Conservation (phyloP, 2,113 vertebrate species). For the Callipepla californica region DNA sequence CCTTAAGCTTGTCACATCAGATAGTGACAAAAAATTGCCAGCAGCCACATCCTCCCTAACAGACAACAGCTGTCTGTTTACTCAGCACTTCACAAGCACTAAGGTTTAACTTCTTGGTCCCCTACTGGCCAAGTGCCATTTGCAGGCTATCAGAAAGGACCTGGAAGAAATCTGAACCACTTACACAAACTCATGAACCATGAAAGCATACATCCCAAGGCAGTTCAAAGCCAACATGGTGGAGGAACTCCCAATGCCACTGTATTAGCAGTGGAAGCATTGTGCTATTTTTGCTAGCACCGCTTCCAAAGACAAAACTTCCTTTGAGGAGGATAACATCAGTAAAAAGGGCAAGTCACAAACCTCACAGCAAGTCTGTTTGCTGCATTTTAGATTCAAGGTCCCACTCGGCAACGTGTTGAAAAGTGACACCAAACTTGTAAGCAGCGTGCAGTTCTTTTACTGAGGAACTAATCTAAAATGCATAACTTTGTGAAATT, state of each 20-base stretch:
- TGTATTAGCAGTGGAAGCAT: not conserved
- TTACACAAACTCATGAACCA: not conserved
- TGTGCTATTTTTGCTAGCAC: not conserved
- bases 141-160: not conserved
- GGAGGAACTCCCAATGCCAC: not conserved
- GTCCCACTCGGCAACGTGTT: not conserved
- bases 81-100: not conserved
- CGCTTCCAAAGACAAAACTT: not conserved
- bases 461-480: not conserved
- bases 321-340: not conserved
- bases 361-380: not conserved
- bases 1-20: not conserved
- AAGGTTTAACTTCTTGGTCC: not conserved
- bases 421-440: not conserved
- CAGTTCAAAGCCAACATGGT: not conserved
- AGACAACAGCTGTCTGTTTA: not conserved
- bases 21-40: not conserved
- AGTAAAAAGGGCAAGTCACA: rapidly evolving
- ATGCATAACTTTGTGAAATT: not conserved
- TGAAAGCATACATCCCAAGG: not conserved
- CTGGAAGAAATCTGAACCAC: not conserved
- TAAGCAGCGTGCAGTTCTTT: not conserved
- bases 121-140: not conserved
- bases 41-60: not conserved
- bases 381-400: not conserved